Evolutionary conservation across 2,888 invertebrate species (phyloP), one percentile per base, ranked within the genome.

Genomic region (Diabrotica balteata): DNA sequence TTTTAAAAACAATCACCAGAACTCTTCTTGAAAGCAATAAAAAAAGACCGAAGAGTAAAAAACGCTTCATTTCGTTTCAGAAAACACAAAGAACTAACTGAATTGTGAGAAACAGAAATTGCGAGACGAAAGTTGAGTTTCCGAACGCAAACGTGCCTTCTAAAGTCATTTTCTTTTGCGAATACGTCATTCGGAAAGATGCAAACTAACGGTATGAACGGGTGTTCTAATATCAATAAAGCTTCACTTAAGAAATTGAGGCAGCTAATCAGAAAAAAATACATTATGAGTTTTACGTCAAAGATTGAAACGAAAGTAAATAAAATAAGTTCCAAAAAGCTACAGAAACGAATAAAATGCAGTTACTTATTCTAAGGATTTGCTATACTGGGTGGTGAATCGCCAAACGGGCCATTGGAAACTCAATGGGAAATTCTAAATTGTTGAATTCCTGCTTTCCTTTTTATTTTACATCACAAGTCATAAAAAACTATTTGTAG

Each of bases 111-210:
- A 62, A 47, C 62, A 47, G 62, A 54, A 62, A 62, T 62, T 62
- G 49, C 47, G 43, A 62, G 53, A 62, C 42, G 62, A 62, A 62
- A 54, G 55, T 62, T 62, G 55, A 47, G 53, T 54, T 47, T 62
- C 46, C 54, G 53, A 62, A 62, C 22, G 49, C 47, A 55, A 62
- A 62, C 62, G 62, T 62, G 53, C 53, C 42, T 54, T 9, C 17
- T 6, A 10, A 42, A 10, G 53, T 32, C 53, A 9, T 54, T 54
- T 32, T 54, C 42, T 22, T 8, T 43, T 8, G 42, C 53, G 43
- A 54, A 54, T 54, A 54, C 65, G 54, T 65, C 54, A 65, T 59
- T 53, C 42, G 43, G 59, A 65, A 65, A 54, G 65, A 65, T 59
- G 47, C 59, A 45, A 65, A 59, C 65, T 47, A 43, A 65, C 59